A percentile compares a stretch with the other conserved stretches of the same genome.
These are phyloP conservation scores for Parapsyche elsis DNA, from an alignment of 1,140 invertebrate genomes.

Conservation along the genomic window DNA sequence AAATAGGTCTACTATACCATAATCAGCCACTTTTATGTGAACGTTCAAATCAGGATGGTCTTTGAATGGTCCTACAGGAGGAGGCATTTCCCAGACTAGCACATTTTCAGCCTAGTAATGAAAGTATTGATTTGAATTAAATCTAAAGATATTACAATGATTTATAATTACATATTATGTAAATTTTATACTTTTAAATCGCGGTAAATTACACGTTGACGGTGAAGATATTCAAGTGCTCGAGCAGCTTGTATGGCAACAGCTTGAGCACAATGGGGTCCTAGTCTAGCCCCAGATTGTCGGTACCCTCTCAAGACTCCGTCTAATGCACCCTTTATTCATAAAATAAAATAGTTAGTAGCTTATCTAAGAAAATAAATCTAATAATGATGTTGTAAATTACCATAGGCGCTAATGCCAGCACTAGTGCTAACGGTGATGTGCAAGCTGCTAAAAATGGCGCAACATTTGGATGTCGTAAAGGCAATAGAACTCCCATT, in stretches of 20 bases:
- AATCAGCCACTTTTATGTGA: slow-evolving; percentile 94
- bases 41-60: slow-evolving; percentile 75
- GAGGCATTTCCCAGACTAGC: slow-evolving; percentile 93
- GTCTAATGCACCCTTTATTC: slow-evolving; percentile 82
- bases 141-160: neutral
- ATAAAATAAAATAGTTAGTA: slow-evolving; percentile 18
- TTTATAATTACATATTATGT: neutral
- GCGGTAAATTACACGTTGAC: slow-evolving; percentile 93
- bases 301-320: slow-evolving; percentile 83
- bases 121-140: slow-evolving; percentile 11
- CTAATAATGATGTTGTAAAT: neutral
- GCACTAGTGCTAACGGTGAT: slow-evolving; percentile 89
- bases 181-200: slow-evolving; percentile 82
- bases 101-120: slow-evolving; percentile 88
- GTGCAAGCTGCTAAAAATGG: slow-evolving; percentile 90
- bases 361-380: neutral
- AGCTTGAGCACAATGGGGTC: slow-evolving; percentile 83
- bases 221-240: slow-evolving; percentile 96
- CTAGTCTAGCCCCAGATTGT: slow-evolving; percentile 83
- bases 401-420: slow-evolving; percentile 85
- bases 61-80: slow-evolving; percentile 58
- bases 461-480: slow-evolving; percentile 92
- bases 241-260: slow-evolving; percentile 91
- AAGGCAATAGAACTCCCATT: slow-evolving; percentile 85
- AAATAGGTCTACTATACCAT: slow-evolving; percentile 70